Evolutionary conservation across 2,888 invertebrate genomes (phyloP), one percentile per base, ranked within the genome.

Genomic region (Agapostemon virescens): DNA sequence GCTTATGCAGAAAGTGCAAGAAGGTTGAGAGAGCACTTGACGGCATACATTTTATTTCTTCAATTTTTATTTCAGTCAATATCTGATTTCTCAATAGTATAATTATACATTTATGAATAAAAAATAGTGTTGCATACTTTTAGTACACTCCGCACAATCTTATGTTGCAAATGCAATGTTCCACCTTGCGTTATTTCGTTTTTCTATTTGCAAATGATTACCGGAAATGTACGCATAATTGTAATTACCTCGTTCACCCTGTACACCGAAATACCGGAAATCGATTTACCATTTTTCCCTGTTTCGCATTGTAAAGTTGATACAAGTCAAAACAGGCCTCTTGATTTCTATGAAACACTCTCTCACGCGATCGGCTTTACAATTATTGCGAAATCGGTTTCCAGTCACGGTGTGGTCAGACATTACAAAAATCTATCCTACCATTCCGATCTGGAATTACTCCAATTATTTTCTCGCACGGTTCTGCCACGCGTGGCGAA

Each of bases 401-500:
- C 61, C 40, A 40, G 58, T 61, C 42, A 23, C 26, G 40, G 20
- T 20, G 4, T 38, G 36, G n/a, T 23, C 15, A 20, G 40, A n/a
- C 58, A 40, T 30, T 13, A 15, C 58, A 26, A 42, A 38, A 70
- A 69, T 23, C 3, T 55, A 30, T 70, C 38, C 38, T 70, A 70
- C 40, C 30, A 38, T 42, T 58, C 6, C 30, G 40, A 40, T 36
- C 23, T 20, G 1, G 20, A n/a, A 69, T 36, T 55, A 17, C 40
- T 26, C 38, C 40, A 69, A 69, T 69, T 58, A 69, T 40, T 58
- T 30, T 9, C 30, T 58, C 58, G 58, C 26, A 6, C 23, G 58
- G 58, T 70, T 40, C 69, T 58, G 58, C 30, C 58, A 58, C 58
- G 40, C 58, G 58, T 7, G 40, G 23, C 55, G 58, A 26, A 26